A percentile compares a stretch with the other conserved stretches of the same genome.
Evolutionary conservation across 2,888 invertebrate genomes (phyloP).

Genomic region (Campopleginae sp.): DNA sequence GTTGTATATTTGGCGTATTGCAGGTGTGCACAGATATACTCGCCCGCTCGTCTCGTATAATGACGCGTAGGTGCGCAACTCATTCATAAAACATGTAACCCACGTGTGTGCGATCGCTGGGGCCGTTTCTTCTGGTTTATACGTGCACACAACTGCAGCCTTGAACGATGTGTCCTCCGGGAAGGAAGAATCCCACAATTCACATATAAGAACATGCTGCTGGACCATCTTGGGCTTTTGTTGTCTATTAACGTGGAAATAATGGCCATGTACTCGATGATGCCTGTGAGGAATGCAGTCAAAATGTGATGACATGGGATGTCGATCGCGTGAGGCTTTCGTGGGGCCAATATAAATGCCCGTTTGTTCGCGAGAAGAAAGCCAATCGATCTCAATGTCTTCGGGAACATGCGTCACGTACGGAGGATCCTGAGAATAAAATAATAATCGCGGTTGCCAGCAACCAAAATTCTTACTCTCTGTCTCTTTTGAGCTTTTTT

Average conservation of each 20-base stretch:
- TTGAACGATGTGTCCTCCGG: slow-evolving; percentile 8
- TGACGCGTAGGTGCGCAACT: slow-evolving; percentile 79
- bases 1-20: slow-evolving; percentile 73
- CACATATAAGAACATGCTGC: slow-evolving; percentile 73
- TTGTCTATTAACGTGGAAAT: slow-evolving; percentile 21
- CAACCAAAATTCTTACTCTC: slow-evolving; percentile 1
- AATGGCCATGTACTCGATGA: slow-evolving; percentile 20
- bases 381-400: slow-evolving; percentile 45
- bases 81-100: slow-evolving; percentile 80
- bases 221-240: slow-evolving; percentile 26
- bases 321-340: slow-evolving; percentile 33
- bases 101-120: slow-evolving; percentile 72
- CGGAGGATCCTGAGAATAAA: slow-evolving; percentile 54
- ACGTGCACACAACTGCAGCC: slow-evolving; percentile 19
- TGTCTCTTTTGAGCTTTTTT: not conserved
- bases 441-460: slow-evolving; percentile 51
- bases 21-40: slow-evolving; percentile 57
- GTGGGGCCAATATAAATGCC: slow-evolving; percentile 22
- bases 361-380: slow-evolving; percentile 41
- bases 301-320: slow-evolving; percentile 30
- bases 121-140: slow-evolving; percentile 70
- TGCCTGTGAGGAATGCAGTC: slow-evolving; percentile 10
- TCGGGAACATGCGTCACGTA: slow-evolving; percentile 60
- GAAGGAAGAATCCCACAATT: slow-evolving; percentile 35
- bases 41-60: slow-evolving; percentile 68